Conservation (phyloP, 2,797 vertebrate genomes). For the Sebastes minor region DNA sequence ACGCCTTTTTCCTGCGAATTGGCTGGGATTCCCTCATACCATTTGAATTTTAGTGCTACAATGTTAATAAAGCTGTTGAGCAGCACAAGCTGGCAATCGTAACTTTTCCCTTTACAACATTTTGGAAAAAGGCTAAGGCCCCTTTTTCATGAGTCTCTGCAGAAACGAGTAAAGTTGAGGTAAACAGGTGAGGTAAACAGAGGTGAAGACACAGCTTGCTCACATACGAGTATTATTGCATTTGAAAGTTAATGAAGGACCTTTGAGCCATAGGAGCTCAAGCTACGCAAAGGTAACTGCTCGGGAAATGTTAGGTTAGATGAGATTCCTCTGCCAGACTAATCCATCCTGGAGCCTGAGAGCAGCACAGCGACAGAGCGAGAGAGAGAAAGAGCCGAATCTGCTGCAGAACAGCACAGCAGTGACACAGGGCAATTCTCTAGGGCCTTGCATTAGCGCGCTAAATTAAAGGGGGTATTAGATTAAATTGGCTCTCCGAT, state of each 20-base stretch:
- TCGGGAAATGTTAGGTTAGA: conserved; percentile 84
- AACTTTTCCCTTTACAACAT: background rate
- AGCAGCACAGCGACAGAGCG: conserved; percentile 42
- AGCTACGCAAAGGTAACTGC: conserved; percentile 78
- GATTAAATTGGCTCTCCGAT: conserved; percentile 89
- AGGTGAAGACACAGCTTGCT: conserved; percentile 35
- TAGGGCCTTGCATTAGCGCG: conserved; percentile 85
- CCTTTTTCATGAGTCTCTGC: background rate
- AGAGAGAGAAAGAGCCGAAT: conserved; percentile 51
- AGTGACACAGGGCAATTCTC: conserved; percentile 85
- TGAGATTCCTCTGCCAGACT: conserved; percentile 80
- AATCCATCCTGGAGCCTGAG: conserved; percentile 80
- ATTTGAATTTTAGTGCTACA: background rate
- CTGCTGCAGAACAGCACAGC: conserved; percentile 74
- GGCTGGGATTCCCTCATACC: background rate
- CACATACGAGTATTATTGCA: conserved; percentile 55
- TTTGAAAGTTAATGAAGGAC: conserved; percentile 76
- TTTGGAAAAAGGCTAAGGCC: background rate
- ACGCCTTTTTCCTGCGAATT: background rate
- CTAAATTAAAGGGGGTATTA: conserved; percentile 89
- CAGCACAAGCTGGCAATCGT: background rate
- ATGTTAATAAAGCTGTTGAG: background rate
- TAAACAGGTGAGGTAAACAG: conserved; percentile 60
- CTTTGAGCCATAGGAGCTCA: conserved; percentile 71
- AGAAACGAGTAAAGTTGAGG: conserved; percentile 22